Evolutionary conservation across 2,797 vertebrate species (phyloP), one percentile per base, ranked within the genome.

Genomic region (Pteronotus mesoamericanus): DNA sequence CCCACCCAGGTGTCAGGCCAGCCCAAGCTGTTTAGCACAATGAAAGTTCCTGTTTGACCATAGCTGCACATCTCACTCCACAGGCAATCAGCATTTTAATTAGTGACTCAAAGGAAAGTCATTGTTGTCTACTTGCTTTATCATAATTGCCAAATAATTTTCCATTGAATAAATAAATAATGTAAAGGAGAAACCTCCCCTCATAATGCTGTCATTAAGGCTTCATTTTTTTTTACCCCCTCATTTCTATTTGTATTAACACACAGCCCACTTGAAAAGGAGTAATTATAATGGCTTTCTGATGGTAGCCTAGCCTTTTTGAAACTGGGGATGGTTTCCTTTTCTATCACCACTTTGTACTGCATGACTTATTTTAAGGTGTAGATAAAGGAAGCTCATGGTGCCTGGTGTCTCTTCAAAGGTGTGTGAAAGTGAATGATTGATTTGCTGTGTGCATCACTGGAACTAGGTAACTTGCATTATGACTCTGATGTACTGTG

Each of bases 51-150:
- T 98, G 98, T 98, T 98, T 98, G 98, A 98, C 99, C 98, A 98
- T 98, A 98, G 98, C 98, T 98, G 98, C 98, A 97, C 87, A 97
- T 98, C 98, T 99, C 98, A 98, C 98, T 98, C 98, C 98, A 98
- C 98, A 98, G 98, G 98, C 98, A 98, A 98, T 99, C 98, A 99
- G 98, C 98, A 98, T 99, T 99, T 98, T 99, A 99, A 99, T 99
- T 99, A 98, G 98, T 97, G 98, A 99, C 98, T 98, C 98, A 99
- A 98, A 99, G 97, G 98, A 98, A 98, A 98, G 98, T 98, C 98
- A 98, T 98, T 98, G 98, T 98, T 97, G 91, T 98, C 98, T 98
- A 97, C 98, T 98, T 98, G 98, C 98, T 98, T 98, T 98, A 98
- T 99, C 98, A 98, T 98, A 99, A 98, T 98, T 98, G 98, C 98